Conservation (phyloP, 2,113 vertebrate genomes). For the Eclectus roratus region DNA sequence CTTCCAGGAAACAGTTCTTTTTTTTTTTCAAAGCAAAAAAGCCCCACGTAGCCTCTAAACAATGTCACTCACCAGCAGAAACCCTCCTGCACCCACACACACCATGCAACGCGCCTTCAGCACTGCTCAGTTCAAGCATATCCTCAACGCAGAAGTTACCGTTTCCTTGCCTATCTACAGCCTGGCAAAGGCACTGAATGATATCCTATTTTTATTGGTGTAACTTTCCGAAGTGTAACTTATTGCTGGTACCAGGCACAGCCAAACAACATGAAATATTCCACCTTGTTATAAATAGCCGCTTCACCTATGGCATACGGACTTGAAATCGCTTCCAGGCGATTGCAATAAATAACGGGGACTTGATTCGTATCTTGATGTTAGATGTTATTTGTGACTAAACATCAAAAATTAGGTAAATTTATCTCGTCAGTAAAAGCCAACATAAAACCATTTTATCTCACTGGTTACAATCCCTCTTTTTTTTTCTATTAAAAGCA, state of each 20-base stretch:
- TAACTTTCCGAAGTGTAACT: not conserved
- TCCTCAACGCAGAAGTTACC: not conserved
- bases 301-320: not conserved
- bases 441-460: not conserved
- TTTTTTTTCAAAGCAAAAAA: conserved; percentile 23
- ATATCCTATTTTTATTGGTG: not conserved
- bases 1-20: conserved; percentile 80
- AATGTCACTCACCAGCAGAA: conserved; percentile 41
- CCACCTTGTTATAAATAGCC: not conserved
- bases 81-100: not conserved
- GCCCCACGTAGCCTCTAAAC: conserved; percentile 49
- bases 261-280: not conserved
- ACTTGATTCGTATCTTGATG: not conserved
- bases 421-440: not conserved
- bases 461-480: not conserved
- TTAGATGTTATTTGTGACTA: not conserved
- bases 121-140: not conserved
- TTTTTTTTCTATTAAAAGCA: conserved; percentile 43
- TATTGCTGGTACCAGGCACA: not conserved
- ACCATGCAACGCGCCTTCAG: not conserved
- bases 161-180: not conserved
- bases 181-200: not conserved
- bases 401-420: not conserved
- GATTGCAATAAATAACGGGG: not conserved
- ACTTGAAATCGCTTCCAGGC: not conserved